These are phyloP conservation scores for Brachyopa scutellaris DNA, from an alignment of 2,888 invertebrate species.

Conservation along the genomic window DNA sequence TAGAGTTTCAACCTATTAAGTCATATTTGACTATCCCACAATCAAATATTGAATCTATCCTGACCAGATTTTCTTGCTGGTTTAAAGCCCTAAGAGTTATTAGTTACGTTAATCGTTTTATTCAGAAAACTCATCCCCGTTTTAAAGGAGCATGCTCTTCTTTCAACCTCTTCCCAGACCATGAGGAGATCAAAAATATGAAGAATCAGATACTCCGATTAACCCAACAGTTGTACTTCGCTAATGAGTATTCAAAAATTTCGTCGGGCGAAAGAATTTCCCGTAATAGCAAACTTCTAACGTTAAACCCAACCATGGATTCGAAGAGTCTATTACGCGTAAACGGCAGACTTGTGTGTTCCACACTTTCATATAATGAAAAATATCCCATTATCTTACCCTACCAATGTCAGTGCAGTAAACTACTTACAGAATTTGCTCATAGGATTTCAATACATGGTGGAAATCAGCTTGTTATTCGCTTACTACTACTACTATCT, in stretches of 20 bases:
- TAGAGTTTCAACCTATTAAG: background rate
- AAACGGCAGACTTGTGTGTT: background rate
- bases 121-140: too few species aligned
- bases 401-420: background rate
- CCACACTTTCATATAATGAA: background rate
- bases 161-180: too few species aligned
- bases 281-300: too few species aligned
- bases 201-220: too few species aligned
- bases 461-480: constrained; percentile 6
- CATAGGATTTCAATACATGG: background rate
- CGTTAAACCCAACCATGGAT: too few species aligned
- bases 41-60: background rate
- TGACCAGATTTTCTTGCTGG: background rate
- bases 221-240: too few species aligned
- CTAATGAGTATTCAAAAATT: too few species aligned
- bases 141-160: too few species aligned
- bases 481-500: background rate
- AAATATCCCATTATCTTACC: background rate
- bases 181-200: too few species aligned
- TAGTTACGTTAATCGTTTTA: background rate
- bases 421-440: background rate
- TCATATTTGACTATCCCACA: background rate
- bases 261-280: too few species aligned
- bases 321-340: too few species aligned
- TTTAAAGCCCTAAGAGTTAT: background rate